Evolutionary conservation across 2,888 invertebrate genomes (phyloP).

Genomic region (Frankliniella fusca): DNA sequence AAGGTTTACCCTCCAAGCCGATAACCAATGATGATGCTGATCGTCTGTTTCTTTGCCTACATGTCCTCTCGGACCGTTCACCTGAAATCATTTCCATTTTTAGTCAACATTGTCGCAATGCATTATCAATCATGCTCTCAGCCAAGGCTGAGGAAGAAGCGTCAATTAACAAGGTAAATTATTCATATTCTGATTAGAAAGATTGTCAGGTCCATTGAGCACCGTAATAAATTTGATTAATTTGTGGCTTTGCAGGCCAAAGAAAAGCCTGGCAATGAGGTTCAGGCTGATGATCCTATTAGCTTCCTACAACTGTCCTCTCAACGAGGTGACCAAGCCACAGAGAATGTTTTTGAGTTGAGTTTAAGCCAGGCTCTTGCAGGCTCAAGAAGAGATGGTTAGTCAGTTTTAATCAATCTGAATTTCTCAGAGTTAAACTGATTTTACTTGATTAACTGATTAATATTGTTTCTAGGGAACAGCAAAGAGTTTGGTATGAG

Average conservation of each 20-base stretch:
- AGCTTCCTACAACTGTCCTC: slow-evolving; percentile 71
- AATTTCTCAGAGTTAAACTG: neutral
- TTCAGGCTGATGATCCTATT: slow-evolving; percentile 67
- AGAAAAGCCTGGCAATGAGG: slow-evolving; percentile 45
- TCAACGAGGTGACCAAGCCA: slow-evolving; percentile 58
- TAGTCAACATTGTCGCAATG: slow-evolving; percentile 66
- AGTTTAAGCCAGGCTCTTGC: slow-evolving; percentile 86
- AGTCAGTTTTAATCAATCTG: neutral
- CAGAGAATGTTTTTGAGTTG: slow-evolving; percentile 87
- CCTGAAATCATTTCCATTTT: slow-evolving; percentile 67
- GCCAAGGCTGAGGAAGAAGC: slow-evolving; percentile 72
- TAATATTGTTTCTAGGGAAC: neutral
- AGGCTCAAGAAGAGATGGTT: slow-evolving; percentile 53
- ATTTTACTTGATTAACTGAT: neutral
- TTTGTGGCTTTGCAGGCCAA: slow-evolving; percentile 38
- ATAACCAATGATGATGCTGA: slow-evolving; percentile 96
- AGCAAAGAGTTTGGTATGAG: slow-evolving; percentile 20
- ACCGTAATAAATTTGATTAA: neutral
- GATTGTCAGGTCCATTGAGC: neutral
- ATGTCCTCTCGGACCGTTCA: slow-evolving; percentile 66
- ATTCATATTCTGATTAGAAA: slow-evolving; percentile 7
- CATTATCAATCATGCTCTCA: slow-evolving; percentile 76
- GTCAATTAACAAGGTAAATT: slow-evolving; percentile 51
- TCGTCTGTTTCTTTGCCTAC: slow-evolving; percentile 76
- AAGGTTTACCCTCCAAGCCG: slow-evolving; percentile 61